Evolutionary conservation across 2,113 vertebrate genomes (phyloP), one percentile per base, ranked within the genome.

Genomic region (Gymnorhina tibicen): DNA sequence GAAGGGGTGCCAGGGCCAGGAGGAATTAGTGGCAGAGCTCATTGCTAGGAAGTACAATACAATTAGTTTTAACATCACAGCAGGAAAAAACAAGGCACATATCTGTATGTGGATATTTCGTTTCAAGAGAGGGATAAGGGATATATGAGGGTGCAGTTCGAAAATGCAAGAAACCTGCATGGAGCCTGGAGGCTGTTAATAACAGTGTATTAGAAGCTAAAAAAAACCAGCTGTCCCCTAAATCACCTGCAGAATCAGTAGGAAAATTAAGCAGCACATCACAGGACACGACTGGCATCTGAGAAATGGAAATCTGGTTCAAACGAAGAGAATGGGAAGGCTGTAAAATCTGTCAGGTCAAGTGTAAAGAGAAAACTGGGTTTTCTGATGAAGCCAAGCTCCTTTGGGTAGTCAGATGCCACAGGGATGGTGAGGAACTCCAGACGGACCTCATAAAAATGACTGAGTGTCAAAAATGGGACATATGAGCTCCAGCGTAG

Each of bases 361-460:
- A 47, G 63, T 44, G 19, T 60, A 89, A 91, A 75, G 42, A 68
- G 24, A 66, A 73, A 91, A 78, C 28, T 35, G 8, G 24, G 26
- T 87, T 87, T 95, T 56, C 66, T 85, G 60, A 70, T 67, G 64
- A 85, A 89, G 26, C 72, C 53, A 83, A 67, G 33, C 20, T 93
- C 28, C 27, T 92, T 52, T 55, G 56, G 42, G 60, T 75, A 75
- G 60, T 67, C 35, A 67, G 16, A 56, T 59, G 52, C 50, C 64
- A 52, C 1, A 3, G 3, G 4, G 47, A 59, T 33, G 30, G 35
- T 89, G 79, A 95, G 24, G 47, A 70, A 63, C 79, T 89, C 72
- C 89, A 92, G 88, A 75, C 85, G 85, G 56, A 86, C 47, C 73
- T 91, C 91, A 47, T 93, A 81, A 93, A 96, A 93, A 84, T 89